phyloP scores from a whole-genome alignment of 2,888 invertebrate genomes.

The Patella pellucida region DNA sequence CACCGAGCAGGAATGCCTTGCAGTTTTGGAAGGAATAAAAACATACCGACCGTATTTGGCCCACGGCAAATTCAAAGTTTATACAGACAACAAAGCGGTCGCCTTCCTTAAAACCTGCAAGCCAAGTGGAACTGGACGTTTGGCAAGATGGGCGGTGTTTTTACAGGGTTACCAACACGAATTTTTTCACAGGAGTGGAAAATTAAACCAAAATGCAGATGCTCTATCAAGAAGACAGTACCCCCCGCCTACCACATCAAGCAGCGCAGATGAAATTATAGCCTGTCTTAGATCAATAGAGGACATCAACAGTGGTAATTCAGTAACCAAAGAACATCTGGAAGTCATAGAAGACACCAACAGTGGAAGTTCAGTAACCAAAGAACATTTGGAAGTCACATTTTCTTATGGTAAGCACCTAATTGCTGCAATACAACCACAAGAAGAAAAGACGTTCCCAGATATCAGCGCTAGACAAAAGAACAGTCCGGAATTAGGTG shows the following conservation, averaged over 20 bases:
- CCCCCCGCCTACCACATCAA: neutral
- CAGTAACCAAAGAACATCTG: neutral
- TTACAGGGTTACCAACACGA: conserved; percentile 18
- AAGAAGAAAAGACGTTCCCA: too few species aligned
- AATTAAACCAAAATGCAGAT: conserved; percentile 28
- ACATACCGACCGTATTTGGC: conserved; percentile 37
- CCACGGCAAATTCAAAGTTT: conserved; percentile 31
- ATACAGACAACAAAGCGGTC: conserved; percentile 41
- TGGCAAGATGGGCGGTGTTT: conserved; percentile 31
- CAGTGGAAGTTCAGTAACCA: too few species aligned
- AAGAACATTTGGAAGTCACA: too few species aligned
- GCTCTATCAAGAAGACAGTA: conserved; percentile 30
- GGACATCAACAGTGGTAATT: too few species aligned
- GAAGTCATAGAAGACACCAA: too few species aligned
- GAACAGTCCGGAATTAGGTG: too few species aligned
- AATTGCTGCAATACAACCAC: neutral
- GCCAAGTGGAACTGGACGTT: conserved; percentile 23
- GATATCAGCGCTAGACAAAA: too few species aligned
- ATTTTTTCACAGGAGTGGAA: conserved; percentile 20
- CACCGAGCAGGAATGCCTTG: conserved; percentile 39
- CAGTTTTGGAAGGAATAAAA: conserved; percentile 39
- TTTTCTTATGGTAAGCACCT: neutral
- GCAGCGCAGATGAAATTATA: neutral
- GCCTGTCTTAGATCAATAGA: neutral
- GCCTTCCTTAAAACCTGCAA: conserved; percentile 37